Conservation (phyloP, 2,888 invertebrate species). For the Synergus japonicus region DNA sequence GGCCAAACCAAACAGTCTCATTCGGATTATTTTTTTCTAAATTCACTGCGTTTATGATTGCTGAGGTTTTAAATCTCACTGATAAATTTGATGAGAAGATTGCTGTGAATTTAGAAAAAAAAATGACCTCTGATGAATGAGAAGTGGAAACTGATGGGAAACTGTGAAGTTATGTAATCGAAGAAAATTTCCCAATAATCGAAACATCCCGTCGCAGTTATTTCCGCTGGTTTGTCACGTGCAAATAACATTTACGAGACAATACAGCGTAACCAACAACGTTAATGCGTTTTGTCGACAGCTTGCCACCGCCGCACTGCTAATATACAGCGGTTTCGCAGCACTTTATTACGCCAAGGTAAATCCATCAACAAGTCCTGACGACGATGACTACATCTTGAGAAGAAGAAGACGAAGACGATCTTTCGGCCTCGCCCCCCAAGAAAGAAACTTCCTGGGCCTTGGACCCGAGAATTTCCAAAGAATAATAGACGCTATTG, state of each 20-base stretch:
- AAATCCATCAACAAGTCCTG: conserved; percentile 88
- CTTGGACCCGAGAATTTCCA: conserved; percentile 83
- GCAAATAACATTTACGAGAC: not conserved
- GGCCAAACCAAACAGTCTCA: too few species aligned
- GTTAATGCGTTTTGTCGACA: conserved; percentile 70
- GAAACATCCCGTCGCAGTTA: not conserved
- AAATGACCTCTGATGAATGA: too few species aligned
- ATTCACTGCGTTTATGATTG: too few species aligned
- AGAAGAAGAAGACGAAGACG: conserved; percentile 79
- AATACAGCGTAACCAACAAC: conserved; percentile 9
- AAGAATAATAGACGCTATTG: conserved; percentile 82
- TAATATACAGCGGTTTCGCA: conserved; percentile 91
- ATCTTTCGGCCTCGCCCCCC: conserved; percentile 53
- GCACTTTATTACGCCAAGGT: conserved; percentile 93
- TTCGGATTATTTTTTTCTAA: too few species aligned
- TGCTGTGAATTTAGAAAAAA: too few species aligned
- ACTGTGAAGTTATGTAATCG: too few species aligned
- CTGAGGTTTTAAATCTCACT: too few species aligned
- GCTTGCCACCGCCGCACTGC: conserved; percentile 88
- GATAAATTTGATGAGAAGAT: too few species aligned
- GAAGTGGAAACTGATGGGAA: too few species aligned
- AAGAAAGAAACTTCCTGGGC: conserved; percentile 77
- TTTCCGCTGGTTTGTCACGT: not conserved
- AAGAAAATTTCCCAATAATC: too few species aligned
- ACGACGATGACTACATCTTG: conserved; percentile 86